Percentiles rank a stretch among this genome's conserved stretches.
These are phyloP conservation scores for Bradynema listronoti DNA, from an alignment of 1,140 invertebrate species.

Conservation along the genomic window DNA sequence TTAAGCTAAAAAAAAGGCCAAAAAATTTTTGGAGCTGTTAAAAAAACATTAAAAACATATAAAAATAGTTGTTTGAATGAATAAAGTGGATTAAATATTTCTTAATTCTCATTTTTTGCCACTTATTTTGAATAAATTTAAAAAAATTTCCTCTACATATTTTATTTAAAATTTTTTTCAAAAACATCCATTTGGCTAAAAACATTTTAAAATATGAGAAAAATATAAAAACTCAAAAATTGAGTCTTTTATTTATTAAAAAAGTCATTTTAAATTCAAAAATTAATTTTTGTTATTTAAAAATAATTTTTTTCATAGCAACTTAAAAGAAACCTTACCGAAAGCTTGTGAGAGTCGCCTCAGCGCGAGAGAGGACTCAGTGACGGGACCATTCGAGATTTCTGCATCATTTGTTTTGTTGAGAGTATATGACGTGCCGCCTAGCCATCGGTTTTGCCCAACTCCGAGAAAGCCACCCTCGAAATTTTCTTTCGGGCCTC, in stretches of 20 bases:
- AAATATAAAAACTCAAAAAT: background rate
- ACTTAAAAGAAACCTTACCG: conserved; percentile 14
- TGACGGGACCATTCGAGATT: conserved; percentile 19
- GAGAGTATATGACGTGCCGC: background rate
- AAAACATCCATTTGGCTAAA: background rate
- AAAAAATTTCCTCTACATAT: background rate
- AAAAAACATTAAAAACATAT: too few species aligned
- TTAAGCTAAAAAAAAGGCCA: too few species aligned
- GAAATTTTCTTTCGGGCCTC: background rate
- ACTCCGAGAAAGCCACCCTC: conserved; percentile 1
- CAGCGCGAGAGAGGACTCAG: conserved; percentile 20
- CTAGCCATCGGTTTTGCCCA: background rate
- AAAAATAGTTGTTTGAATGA: too few species aligned
- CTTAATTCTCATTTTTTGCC: too few species aligned
- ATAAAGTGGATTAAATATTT: too few species aligned
- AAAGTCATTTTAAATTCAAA: background rate
- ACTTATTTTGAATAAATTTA: too few species aligned
- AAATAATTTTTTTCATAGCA: background rate
- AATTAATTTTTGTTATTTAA: background rate
- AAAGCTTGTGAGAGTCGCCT: conserved; percentile 26
- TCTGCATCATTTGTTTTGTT: background rate
- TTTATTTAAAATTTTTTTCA: background rate
- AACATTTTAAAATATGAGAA: background rate
- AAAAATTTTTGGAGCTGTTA: too few species aligned
- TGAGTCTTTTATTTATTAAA: background rate